Base-by-base conservation (phyloP, 2,888 invertebrate species). In the Metallyticus violacea region DNA sequence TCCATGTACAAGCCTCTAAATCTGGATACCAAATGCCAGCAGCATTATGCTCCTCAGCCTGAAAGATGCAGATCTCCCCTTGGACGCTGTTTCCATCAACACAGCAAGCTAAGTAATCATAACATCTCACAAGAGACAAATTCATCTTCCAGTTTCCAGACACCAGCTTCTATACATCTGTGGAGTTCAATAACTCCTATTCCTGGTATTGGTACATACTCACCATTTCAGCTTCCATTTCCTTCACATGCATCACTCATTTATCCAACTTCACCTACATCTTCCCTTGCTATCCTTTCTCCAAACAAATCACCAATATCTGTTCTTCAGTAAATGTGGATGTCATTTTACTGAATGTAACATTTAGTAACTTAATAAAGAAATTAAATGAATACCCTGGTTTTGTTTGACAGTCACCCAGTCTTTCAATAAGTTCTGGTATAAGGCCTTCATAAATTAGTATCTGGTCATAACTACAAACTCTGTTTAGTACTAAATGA, bases 151-250 rank as follows among this genome's bases (percentile, higher is more conserved):
- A 85, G 87, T 9, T 87, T 88, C 28, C 88, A 90, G 85, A 90
- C 91, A 7, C 91, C 91, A 30, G 88, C 91, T 27, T 91, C 90
- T 6, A 88, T 91, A 26, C 90, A 91, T 88, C 92, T 92, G 89
- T 92, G 92, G 92, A 88, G 88, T 85, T 88, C 89, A n/a, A 81
- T 89, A 15, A 91, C 91, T 87, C 91, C 91, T 0, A 81, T 89
- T 25, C 86, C 88, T 25, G 87, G 87, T 25, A 81, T 88, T 40
- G 86, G 86, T 78, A 87, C 89, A 6, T 88, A 88, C 79, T 87
- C 88, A 62, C 79, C 86, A 26, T 88, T 88, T 81, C 88, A 87
- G 9, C 86, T 87, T 76, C 87, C 87, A 26, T 85, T 81, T 28
- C 84, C 86, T 15, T 76, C 85, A 25, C 85, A 79, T 15, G 26